These are phyloP conservation scores for Lasioglossum baleicum DNA, from an alignment of 1,140 invertebrate genomes.

Conservation along the genomic window DNA sequence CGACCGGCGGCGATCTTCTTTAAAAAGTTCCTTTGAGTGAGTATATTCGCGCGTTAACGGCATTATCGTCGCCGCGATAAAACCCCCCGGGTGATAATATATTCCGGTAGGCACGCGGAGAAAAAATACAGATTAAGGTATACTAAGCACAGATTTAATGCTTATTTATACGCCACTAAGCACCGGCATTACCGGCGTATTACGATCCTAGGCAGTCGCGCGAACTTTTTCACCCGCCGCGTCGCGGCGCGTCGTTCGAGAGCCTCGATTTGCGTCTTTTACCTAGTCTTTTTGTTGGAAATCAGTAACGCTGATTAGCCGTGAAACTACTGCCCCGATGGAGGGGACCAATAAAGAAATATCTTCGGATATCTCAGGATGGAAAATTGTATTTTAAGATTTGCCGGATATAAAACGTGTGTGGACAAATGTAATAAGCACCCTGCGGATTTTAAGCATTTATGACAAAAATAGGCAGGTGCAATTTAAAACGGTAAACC, in stretches of 20 bases:
- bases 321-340: slow-evolving; percentile 4
- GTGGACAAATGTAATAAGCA: too few relatives aligned
- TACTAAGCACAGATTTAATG: slow-evolving; percentile 80
- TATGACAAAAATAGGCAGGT: too few relatives aligned
- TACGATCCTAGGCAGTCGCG: slow-evolving; percentile 74
- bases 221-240: slow-evolving; percentile 69
- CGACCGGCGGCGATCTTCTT: slow-evolving; percentile 37
- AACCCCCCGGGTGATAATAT: slow-evolving; percentile 75
- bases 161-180: slow-evolving; percentile 80
- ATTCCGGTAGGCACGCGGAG: slow-evolving; percentile 70
- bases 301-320: slow-evolving; percentile 28
- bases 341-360: too few relatives aligned
- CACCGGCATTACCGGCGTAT: slow-evolving; percentile 77
- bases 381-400: too few relatives aligned
- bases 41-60: slow-evolving; percentile 60
- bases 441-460: too few relatives aligned
- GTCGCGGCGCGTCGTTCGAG: slow-evolving; percentile 31
- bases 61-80: slow-evolving; percentile 76
- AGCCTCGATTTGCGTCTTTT: slow-evolving; percentile 12
- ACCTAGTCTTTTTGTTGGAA: not conserved
- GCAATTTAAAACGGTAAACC: too few relatives aligned
- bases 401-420: too few relatives aligned
- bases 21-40: slow-evolving; percentile 51
- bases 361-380: too few relatives aligned
- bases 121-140: slow-evolving; percentile 79